These are phyloP conservation scores for Uria lomvia DNA, from an alignment of 2,113 vertebrate species.

Conservation along the genomic window DNA sequence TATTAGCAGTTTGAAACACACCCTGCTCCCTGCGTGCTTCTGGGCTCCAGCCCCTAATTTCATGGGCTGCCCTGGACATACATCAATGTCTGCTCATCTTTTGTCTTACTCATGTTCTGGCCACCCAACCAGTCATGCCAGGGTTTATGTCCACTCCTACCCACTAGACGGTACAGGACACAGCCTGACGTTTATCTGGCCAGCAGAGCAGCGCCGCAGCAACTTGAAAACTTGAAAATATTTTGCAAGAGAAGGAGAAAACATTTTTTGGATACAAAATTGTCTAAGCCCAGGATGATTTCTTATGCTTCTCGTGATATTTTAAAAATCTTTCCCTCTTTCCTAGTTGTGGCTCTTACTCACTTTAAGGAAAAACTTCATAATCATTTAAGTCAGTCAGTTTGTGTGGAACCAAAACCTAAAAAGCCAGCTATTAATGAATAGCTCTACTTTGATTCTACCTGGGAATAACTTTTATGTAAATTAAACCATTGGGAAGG, in stretches of 20 bases:
- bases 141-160: neutral
- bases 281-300: neutral
- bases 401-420: neutral
- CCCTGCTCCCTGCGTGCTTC: neutral
- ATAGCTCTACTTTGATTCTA: neutral
- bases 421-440: neutral
- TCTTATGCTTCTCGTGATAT: neutral
- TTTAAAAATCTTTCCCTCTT: neutral
- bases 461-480: neutral
- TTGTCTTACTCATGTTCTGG: neutral
- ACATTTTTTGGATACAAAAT: neutral
- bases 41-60: neutral
- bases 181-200: neutral
- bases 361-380: neutral
- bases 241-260: neutral
- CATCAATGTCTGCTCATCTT: neutral
- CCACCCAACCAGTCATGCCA: neutral
- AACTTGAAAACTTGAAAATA: neutral
- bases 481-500: neutral
- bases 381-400: neutral
- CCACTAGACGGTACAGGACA: rapidly evolving
- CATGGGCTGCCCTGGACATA: too few relatives aligned
- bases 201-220: neutral
- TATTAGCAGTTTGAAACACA: neutral
- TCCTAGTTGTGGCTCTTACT: neutral